These are phyloP conservation scores for Amphipyra tragopoginis DNA, from an alignment of 2,888 invertebrate genomes.

Conservation along the genomic window DNA sequence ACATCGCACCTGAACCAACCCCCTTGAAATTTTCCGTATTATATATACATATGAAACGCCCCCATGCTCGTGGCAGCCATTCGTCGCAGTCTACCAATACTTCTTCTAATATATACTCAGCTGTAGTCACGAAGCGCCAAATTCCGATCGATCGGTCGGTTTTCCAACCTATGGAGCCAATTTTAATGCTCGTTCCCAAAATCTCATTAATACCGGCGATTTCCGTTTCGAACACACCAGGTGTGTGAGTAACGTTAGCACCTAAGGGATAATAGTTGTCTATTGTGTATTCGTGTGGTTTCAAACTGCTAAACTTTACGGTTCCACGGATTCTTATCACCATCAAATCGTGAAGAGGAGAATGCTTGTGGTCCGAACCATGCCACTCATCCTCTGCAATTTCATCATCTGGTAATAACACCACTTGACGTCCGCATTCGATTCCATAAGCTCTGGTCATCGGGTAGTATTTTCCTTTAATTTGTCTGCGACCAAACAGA, in stretches of 20 bases:
- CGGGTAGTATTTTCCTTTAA: accelerated
- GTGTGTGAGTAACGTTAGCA: too few species aligned
- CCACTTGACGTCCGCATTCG: conserved; percentile 9
- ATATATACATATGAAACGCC: conserved; percentile 10
- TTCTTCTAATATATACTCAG: too few species aligned
- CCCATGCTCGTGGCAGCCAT: conserved; percentile 19
- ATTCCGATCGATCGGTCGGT: not conserved
- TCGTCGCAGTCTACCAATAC: conserved; percentile 12
- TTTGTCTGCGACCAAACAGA: accelerated
- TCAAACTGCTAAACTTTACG: not conserved
- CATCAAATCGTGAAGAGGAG: conserved; percentile 23
- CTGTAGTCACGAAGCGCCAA: too few species aligned
- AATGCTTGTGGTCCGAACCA: not conserved
- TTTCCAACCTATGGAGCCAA: not conserved
- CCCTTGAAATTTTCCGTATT: conserved; percentile 2
- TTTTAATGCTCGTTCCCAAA: not conserved
- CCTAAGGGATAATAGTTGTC: not conserved
- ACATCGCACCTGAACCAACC: conserved; percentile 2
- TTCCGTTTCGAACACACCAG: not conserved
- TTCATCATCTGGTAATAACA: not conserved
- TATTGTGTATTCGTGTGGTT: too few species aligned
- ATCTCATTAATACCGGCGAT: not conserved
- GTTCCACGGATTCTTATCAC: conserved; percentile 7
- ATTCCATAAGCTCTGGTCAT: not conserved
- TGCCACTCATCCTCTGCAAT: not conserved